phyloP scores from a whole-genome alignment of 1,140 invertebrate genomes.

The Bombus cullumanus region DNA sequence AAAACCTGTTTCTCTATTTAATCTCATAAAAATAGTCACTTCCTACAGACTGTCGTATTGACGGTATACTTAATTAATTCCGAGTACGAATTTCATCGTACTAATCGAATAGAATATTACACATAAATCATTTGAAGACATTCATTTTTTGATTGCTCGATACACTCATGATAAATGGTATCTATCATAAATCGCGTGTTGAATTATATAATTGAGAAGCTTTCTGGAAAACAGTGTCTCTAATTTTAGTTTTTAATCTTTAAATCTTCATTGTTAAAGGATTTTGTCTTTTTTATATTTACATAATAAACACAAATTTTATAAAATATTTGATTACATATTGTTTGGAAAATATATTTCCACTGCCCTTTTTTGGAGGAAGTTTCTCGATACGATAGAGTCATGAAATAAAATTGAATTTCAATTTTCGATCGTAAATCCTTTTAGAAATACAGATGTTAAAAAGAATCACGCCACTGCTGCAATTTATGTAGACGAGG shows the following conservation, averaged over 20 bases:
- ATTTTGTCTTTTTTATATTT: no score
- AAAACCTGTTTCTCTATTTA: conserved; percentile 14
- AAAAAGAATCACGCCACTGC: conserved; percentile 17
- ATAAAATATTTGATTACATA: no score
- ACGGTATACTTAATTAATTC: conserved; percentile 9
- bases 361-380: neutral
- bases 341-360: no score
- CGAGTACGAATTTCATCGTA: neutral
- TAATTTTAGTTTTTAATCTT: no score
- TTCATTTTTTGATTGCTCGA: neutral
- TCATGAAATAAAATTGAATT: neutral
- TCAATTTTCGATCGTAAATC: neutral
- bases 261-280: no score
- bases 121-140: neutral
- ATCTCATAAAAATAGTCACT: neutral
- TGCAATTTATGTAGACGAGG: conserved; percentile 44
- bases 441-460: neutral
- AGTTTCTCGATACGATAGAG: no score
- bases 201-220: no score
- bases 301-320: no score
- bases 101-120: neutral
- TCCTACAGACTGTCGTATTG: neutral
- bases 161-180: neutral
- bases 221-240: no score
- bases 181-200: neutral